A percentile compares a stretch with the other conserved stretches of the same genome.
phyloP scores from a whole-genome alignment of 2,888 invertebrate species.

The Drosophila prolongata region DNA sequence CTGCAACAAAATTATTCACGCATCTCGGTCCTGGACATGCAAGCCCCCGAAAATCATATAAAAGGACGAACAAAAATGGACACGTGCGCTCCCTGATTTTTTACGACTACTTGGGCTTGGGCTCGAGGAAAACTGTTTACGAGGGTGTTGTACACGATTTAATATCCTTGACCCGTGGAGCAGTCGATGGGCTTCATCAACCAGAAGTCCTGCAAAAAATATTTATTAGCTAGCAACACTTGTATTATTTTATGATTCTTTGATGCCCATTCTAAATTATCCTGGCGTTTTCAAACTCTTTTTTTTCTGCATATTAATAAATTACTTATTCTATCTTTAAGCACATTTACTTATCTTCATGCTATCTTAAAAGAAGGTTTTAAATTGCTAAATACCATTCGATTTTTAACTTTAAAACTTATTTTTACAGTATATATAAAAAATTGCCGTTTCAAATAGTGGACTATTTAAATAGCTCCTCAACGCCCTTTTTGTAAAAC shows the following conservation, averaged over 20 bases:
- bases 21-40: constrained; percentile 66
- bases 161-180: constrained; percentile 37
- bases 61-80: constrained; percentile 57
- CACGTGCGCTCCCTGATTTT: constrained; percentile 65
- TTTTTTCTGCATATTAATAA: not conserved
- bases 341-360: no score
- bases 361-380: no score
- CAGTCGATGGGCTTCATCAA: constrained; percentile 27
- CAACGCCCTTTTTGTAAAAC: no score
- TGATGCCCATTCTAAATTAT: not conserved
- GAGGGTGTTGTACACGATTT: constrained; percentile 34
- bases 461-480: no score
- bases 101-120: constrained; percentile 29
- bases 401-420: no score
- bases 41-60: constrained; percentile 44
- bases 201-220: constrained; percentile 24
- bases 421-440: no score
- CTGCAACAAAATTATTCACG: constrained; percentile 76
- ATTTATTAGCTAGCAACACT: constrained; percentile 23
- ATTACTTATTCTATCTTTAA: not conserved
- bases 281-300: not conserved
- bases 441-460: no score
- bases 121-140: constrained; percentile 20
- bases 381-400: no score
- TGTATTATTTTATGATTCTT: not conserved